Conservation (phyloP, 92 coral and sea anemone genomes). For the Porites rus region DNA sequence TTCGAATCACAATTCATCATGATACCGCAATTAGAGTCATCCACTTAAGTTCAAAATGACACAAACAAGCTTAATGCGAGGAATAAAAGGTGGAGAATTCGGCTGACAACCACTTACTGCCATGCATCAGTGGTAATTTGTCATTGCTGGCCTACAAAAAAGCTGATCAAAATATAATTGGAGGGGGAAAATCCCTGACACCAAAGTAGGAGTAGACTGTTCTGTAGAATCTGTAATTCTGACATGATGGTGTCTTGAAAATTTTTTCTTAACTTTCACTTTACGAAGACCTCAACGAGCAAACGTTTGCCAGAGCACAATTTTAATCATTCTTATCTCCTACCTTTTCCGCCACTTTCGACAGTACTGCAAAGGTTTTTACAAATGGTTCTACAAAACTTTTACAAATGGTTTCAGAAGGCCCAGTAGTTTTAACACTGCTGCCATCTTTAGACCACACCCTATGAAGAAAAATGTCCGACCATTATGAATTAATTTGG, state of each 20-base stretch:
- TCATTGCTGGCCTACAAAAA: no score
- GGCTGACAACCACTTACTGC: no score
- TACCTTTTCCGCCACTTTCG: conserved; percentile 70
- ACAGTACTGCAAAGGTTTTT: conserved; percentile 69
- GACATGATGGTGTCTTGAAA: no score
- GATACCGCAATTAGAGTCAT: conserved; percentile 20
- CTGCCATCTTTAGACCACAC: conserved; percentile 76
- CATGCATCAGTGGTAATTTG: no score
- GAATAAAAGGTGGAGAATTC: no score
- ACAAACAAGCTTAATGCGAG: background rate
- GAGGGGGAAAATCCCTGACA: no score
- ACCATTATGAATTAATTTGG: background rate
- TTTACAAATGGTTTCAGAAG: conserved; percentile 69
- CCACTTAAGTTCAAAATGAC: conserved; percentile 49
- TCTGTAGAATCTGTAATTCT: no score
- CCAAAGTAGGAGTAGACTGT: no score
- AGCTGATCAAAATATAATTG: no score
- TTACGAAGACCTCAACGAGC: background rate
- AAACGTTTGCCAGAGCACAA: background rate
- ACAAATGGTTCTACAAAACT: conserved; percentile 47
- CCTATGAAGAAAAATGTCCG: background rate
- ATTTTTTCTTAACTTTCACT: no score
- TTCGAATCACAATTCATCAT: no score
- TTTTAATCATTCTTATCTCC: background rate
- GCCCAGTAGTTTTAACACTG: conserved; percentile 57